Conservation (phyloP, 2,888 invertebrate species). For the Argyresthia albistria region DNA sequence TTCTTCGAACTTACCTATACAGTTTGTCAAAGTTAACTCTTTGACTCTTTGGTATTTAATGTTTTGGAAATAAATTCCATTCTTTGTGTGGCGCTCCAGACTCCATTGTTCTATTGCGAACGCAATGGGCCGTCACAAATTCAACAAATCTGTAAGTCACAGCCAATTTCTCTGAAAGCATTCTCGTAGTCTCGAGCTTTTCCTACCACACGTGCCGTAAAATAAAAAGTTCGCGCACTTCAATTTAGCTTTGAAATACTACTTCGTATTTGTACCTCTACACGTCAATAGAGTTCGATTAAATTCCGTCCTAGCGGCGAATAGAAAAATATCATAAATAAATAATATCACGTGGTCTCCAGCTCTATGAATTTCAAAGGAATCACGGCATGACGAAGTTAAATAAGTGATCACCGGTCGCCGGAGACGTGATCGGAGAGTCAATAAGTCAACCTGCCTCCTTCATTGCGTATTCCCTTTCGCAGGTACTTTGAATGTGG, state of each 20-base stretch:
- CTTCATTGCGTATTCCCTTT: slow-evolving; percentile 21
- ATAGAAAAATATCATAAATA: slow-evolving; percentile 57
- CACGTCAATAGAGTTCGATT: slow-evolving; percentile 2
- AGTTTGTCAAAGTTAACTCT: no score
- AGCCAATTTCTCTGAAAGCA: slow-evolving; percentile 29
- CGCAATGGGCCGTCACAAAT: slow-evolving; percentile 33
- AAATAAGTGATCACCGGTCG: slow-evolving; percentile 67
- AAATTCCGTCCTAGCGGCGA: slow-evolving; percentile 18
- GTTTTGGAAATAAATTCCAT: slow-evolving; percentile 5
- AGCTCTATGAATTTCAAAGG: slow-evolving; percentile 51
- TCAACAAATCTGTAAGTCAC: slow-evolving; percentile 29
- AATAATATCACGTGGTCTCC: slow-evolving; percentile 46
- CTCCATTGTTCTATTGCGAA: slow-evolving; percentile 26
- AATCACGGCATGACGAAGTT: slow-evolving; percentile 61
- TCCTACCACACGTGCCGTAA: neutral
- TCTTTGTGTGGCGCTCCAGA: slow-evolving; percentile 17
- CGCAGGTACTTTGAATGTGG: slow-evolving; percentile 4
- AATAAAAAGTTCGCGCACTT: neutral
- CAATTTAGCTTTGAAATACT: neutral
- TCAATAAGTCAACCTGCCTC: slow-evolving; percentile 33
- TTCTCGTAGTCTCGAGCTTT: slow-evolving; percentile 2
- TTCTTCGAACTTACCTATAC: neutral
- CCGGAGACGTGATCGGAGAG: slow-evolving; percentile 46
- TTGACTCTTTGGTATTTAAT: slow-evolving; percentile 1
- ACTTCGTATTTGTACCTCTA: no score